Evolutionary conservation across 1,140 invertebrate genomes (phyloP).

Genomic region (Drosophila azteca): DNA sequence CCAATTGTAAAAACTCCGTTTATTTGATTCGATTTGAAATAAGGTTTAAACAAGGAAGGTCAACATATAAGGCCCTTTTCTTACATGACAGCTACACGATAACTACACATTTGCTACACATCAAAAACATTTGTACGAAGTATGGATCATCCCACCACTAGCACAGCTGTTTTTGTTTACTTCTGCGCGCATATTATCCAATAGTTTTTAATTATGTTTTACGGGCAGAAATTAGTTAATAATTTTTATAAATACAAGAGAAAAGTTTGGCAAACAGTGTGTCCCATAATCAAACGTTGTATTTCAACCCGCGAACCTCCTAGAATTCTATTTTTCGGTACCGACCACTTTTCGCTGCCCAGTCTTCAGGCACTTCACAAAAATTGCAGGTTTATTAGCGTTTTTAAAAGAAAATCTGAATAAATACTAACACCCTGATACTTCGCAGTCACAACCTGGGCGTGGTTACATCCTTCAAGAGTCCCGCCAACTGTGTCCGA

Average conservation of each 20-base stretch:
- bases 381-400: constrained; percentile 78
- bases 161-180: constrained; percentile 54
- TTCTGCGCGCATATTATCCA: constrained; percentile 31
- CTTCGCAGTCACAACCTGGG: constrained; percentile 70
- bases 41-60: no score
- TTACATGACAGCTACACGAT: no score
- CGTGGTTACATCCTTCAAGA: constrained; percentile 86
- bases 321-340: constrained; percentile 87
- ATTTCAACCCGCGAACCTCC: constrained; percentile 15
- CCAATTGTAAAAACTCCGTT: no score
- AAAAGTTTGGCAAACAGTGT: constrained; percentile 39
- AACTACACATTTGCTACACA: no score
- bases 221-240: constrained; percentile 40
- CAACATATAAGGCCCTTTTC: no score
- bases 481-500: constrained; percentile 85
- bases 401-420: neutral
- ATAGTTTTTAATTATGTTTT: constrained; percentile 53
- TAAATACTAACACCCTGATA: neutral
- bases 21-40: no score
- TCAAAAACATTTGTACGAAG: no score
- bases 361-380: constrained; percentile 85
- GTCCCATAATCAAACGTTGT: constrained; percentile 1
- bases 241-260: constrained; percentile 62
- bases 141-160: neutral
- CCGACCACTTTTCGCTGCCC: constrained; percentile 87